A percentile compares a stretch with the other conserved stretches of the same genome.
Evolutionary conservation across 2,113 vertebrate species (phyloP).

Genomic region (Archilochus colubris): DNA sequence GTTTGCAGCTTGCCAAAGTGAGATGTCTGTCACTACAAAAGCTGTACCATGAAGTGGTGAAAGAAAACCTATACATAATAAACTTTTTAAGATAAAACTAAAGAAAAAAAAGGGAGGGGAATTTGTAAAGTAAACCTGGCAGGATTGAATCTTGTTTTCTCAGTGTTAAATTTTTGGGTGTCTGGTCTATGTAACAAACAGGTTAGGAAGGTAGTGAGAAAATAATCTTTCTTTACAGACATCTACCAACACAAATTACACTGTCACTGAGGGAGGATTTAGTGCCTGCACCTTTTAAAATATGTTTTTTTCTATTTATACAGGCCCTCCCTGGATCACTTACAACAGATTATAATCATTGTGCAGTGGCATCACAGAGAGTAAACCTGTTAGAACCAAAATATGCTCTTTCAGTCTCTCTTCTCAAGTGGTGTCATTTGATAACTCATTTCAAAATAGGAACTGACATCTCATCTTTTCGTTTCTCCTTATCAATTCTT

Average conservation of each 20-base stretch:
- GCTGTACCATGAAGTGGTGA: not conserved
- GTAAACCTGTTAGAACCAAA: slow-evolving; percentile 22
- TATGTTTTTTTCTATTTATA: not conserved
- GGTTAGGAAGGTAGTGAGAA: not conserved
- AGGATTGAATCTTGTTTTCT: not conserved
- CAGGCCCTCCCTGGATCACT: not conserved
- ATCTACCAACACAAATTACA: not conserved
- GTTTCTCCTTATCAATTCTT: slow-evolving; percentile 30
- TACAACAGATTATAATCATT: not conserved
- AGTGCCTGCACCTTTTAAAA: not conserved
- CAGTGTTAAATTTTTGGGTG: not conserved
- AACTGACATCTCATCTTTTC: slow-evolving; percentile 42
- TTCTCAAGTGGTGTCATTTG: slow-evolving; percentile 12
- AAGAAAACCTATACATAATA: not conserved
- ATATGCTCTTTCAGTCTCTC: not conserved
- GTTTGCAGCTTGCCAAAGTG: not conserved
- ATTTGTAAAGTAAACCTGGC: not conserved
- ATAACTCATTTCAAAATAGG: slow-evolving; percentile 31
- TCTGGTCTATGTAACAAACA: not conserved
- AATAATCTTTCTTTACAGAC: not conserved
- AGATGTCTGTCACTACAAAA: not conserved
- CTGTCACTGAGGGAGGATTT: not conserved
- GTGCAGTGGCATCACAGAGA: not conserved
- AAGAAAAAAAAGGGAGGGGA: not conserved
- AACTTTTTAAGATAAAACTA: not conserved